Evolutionary conservation across 2,888 invertebrate genomes (phyloP).

Genomic region (Aleiodes alternator): DNA sequence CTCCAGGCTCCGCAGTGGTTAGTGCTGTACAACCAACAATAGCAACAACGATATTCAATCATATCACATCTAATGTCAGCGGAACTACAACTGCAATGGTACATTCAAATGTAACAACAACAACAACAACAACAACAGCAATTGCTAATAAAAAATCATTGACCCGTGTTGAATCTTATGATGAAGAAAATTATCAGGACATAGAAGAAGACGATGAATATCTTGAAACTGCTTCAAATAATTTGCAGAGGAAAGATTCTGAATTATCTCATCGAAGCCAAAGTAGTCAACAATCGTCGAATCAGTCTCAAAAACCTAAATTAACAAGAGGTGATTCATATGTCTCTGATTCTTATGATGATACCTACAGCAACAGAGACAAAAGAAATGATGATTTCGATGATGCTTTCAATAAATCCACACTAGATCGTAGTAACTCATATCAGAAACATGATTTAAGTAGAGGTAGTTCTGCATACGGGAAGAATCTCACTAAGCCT

Average conservation of each 20-base stretch:
- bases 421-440: slow-evolving; percentile 65
- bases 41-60: slow-evolving; percentile 49
- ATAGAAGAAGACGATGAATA: slow-evolving; percentile 63
- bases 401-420: slow-evolving; percentile 62
- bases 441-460: slow-evolving; percentile 64
- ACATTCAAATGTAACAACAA: slow-evolving; percentile 74
- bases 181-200: slow-evolving; percentile 64
- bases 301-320: slow-evolving; percentile 66
- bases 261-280: slow-evolving; percentile 66
- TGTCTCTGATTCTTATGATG: slow-evolving; percentile 68
- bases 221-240: slow-evolving; percentile 65
- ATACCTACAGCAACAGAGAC: slow-evolving; percentile 43
- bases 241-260: slow-evolving; percentile 69
- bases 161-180: slow-evolving; percentile 67
- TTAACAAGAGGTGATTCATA: slow-evolving; percentile 69
- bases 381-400: slow-evolving; percentile 64
- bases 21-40: slow-evolving; percentile 57
- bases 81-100: slow-evolving; percentile 75
- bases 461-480: slow-evolving; percentile 56
- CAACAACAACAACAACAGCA: slow-evolving; percentile 63
- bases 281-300: slow-evolving; percentile 65
- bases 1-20: slow-evolving; percentile 64
- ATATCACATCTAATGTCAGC: slow-evolving; percentile 68
- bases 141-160: slow-evolving; percentile 69
- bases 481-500: slow-evolving; percentile 64